phyloP scores from a whole-genome alignment of 2,888 invertebrate species.

The Acanthopleura granulata region DNA sequence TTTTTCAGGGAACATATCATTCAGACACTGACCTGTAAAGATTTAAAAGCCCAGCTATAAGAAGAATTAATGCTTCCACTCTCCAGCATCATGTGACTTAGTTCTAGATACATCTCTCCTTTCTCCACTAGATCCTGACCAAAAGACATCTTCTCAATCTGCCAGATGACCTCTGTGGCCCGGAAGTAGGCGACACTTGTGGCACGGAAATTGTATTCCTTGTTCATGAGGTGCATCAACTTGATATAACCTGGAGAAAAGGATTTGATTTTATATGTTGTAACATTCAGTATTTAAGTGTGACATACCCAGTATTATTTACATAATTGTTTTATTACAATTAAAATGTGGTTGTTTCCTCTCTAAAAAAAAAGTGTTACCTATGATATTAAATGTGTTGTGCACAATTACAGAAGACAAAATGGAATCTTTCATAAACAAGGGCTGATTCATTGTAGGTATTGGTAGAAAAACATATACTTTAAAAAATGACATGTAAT shows the following conservation, averaged over 20 bases:
- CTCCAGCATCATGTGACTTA: slow-evolving; percentile 54
- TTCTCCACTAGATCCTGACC: slow-evolving; percentile 56
- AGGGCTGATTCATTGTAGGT: no score
- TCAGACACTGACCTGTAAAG: slow-evolving; percentile 47
- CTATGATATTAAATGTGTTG: no score
- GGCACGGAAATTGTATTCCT: slow-evolving; percentile 48
- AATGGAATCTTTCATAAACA: no score
- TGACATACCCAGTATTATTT: no score
- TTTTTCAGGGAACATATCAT: neutral
- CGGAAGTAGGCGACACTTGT: slow-evolving; percentile 52
- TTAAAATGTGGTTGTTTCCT: no score
- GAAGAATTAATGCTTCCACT: slow-evolving; percentile 56
- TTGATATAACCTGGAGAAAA: slow-evolving; percentile 41
- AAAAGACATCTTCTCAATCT: slow-evolving; percentile 63
- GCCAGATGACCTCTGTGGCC: slow-evolving; percentile 51
- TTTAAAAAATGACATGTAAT: no score
- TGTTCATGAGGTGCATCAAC: slow-evolving; percentile 55
- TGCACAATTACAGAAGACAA: no score
- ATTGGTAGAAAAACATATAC: no score
- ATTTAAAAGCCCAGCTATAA: slow-evolving; percentile 54
- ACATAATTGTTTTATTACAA: no score
- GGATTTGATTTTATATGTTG: no score
- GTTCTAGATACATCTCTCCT: slow-evolving; percentile 46
- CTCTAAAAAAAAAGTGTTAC: no score
- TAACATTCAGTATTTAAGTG: no score